These are phyloP conservation scores for Chelonoidis abingdonii DNA, from an alignment of 2,113 vertebrate genomes.

Conservation along the genomic window DNA sequence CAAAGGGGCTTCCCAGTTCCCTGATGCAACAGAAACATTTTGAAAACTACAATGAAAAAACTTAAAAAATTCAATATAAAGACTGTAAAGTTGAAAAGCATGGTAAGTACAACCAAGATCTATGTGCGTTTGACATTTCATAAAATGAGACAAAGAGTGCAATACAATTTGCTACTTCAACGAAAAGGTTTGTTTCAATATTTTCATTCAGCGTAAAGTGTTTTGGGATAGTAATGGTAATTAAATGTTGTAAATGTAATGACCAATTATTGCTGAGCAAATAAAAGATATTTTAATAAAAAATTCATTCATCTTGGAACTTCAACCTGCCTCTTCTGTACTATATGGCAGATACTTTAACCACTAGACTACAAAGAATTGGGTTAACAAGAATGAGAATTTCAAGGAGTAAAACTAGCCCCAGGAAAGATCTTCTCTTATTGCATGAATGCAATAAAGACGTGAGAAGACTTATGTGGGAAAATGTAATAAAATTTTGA, in stretches of 20 bases:
- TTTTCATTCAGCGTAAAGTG: constrained; percentile 75
- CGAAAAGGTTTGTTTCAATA: constrained; percentile 60
- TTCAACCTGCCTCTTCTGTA: constrained; percentile 46
- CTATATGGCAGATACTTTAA: constrained; percentile 51
- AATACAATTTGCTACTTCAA: constrained; percentile 55
- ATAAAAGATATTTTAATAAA: constrained; percentile 77
- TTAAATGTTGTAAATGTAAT: constrained; percentile 74
- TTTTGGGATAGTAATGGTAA: constrained; percentile 70
- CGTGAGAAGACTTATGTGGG: constrained; percentile 64
- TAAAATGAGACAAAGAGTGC: constrained; percentile 11
- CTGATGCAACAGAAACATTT: constrained; percentile 53
- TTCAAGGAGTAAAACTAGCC: constrained; percentile 72
- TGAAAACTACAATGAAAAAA: constrained; percentile 43
- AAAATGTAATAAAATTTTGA: constrained; percentile 73
- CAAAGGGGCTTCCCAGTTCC: constrained; percentile 15
- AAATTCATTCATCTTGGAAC: constrained; percentile 61
- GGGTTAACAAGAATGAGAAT: constrained; percentile 71
- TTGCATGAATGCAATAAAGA: constrained; percentile 69
- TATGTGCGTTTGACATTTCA: constrained; percentile 42
- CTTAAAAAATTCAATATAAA: constrained; percentile 40
- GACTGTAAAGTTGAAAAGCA: constrained; percentile 54
- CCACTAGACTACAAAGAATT: constrained; percentile 43
- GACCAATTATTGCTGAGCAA: constrained; percentile 68
- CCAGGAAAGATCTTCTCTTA: constrained; percentile 59
- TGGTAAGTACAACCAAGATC: constrained; percentile 3